phyloP scores from a whole-genome alignment of 1,140 invertebrate genomes.

The Apis laboriosa region DNA sequence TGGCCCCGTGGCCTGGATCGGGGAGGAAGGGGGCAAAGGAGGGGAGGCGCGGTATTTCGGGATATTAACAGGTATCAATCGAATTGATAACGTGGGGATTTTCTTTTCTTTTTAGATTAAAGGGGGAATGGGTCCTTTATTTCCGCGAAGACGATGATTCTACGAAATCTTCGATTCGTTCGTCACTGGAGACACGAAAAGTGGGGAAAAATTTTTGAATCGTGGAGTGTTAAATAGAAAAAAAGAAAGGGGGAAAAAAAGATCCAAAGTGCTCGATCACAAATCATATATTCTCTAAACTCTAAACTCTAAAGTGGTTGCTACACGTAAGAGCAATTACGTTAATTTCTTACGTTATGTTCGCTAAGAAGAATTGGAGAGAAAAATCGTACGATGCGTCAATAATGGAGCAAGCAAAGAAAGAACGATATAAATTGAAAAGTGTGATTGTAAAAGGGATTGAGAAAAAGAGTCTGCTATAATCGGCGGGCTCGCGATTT shows the following conservation, averaged over 20 bases:
- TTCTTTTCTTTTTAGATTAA: too few species aligned
- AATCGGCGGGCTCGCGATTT: background rate
- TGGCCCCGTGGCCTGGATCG: background rate
- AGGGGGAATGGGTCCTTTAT: too few species aligned
- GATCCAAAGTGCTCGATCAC: background rate
- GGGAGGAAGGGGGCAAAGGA: too few species aligned
- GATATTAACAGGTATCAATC: background rate
- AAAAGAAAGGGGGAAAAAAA: background rate
- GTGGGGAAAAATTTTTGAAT: background rate
- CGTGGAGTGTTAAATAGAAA: background rate
- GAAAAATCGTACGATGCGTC: constrained; percentile 28
- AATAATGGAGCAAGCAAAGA: constrained; percentile 18
- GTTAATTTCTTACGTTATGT: background rate
- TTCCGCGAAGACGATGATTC: too few species aligned
- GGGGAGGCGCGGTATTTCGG: background rate
- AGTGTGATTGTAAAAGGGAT: background rate
- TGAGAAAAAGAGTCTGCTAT: background rate
- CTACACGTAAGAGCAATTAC: too few species aligned
- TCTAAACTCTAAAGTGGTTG: background rate
- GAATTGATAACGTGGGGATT: too few species aligned
- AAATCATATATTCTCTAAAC: too few species aligned
- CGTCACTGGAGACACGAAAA: too few species aligned
- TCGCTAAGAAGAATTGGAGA: background rate
- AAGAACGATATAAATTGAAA: background rate
- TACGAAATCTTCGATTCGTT: too few species aligned